Conservation (phyloP, 2,888 invertebrate species). For the Ormyrus labotus region DNA sequence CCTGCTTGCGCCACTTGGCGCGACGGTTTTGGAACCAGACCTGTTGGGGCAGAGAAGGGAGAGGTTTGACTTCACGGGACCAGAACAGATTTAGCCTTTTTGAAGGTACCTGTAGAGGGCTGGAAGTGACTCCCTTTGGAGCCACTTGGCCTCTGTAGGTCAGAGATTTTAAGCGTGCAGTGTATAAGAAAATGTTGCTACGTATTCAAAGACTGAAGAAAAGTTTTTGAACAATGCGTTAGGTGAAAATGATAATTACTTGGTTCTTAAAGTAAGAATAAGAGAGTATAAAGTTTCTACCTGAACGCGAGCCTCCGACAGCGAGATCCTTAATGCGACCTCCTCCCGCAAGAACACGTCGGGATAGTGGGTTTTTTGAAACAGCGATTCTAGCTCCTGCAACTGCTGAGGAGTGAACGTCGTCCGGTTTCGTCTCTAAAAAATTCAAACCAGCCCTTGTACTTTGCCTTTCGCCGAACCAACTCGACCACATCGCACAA, state of each 20-base stretch:
- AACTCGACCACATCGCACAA: too few species aligned
- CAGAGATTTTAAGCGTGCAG: too few species aligned
- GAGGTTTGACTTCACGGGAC: background rate
- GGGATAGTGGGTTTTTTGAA: conserved; percentile 96
- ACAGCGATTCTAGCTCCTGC: conserved; percentile 92
- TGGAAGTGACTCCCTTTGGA: too few species aligned
- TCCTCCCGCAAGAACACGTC: conserved; percentile 93
- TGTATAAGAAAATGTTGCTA: too few species aligned
- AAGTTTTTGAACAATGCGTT: too few species aligned
- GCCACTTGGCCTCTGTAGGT: too few species aligned
- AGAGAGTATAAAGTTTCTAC: conserved; percentile 73
- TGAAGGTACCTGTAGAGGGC: too few species aligned
- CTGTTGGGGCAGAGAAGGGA: conserved; percentile 73
- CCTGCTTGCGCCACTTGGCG: conserved; percentile 94
- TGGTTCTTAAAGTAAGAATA: too few species aligned
- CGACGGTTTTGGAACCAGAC: conserved; percentile 95
- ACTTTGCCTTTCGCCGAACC: background rate
- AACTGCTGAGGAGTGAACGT: conserved; percentile 96
- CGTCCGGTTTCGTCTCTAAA: conserved; percentile 91
- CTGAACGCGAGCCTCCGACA: conserved; percentile 96
- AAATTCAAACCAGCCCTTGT: conserved; percentile 28
- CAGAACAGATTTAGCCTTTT: too few species aligned
- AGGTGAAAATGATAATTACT: too few species aligned
- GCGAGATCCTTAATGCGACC: conserved; percentile 91
- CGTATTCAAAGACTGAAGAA: too few species aligned